phyloP scores from a whole-genome alignment of 2,113 vertebrate genomes.

The Tauraco erythrolophus region DNA sequence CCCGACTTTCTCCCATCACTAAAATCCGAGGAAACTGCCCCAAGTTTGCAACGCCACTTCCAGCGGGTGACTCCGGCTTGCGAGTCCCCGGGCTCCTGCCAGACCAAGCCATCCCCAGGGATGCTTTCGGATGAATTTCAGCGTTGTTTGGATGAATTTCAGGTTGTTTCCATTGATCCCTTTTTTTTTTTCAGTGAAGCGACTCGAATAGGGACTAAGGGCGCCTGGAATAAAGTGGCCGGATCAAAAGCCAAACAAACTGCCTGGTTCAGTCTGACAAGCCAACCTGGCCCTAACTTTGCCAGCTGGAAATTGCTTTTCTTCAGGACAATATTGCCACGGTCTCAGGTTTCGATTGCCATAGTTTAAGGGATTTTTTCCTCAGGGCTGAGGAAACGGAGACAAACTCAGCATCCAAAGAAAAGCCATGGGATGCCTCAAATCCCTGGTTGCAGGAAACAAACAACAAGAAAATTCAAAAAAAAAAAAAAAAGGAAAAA shows the following conservation, averaged over 20 bases:
- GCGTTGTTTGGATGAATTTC: rapidly evolving
- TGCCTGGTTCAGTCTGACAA: rapidly evolving
- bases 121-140: not conserved
- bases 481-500: not conserved
- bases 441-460: not conserved
- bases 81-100: rapidly evolving
- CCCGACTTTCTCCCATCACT: not conserved
- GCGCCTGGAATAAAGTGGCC: not conserved
- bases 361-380: not conserved
- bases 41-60: not conserved
- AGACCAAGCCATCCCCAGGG: not conserved
- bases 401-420: conserved; percentile 12
- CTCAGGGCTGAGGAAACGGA: not conserved
- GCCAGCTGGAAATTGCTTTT: not conserved
- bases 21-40: not conserved
- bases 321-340: not conserved
- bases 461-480: not conserved
- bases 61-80: rapidly evolving
- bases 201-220: rapidly evolving
- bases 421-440: not conserved
- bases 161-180: rapidly evolving
- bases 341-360: not conserved
- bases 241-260: not conserved
- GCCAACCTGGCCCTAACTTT: not conserved
- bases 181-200: not conserved